Base-by-base conservation (phyloP, 2,888 invertebrate genomes). In the Mactromeris polynyma region DNA sequence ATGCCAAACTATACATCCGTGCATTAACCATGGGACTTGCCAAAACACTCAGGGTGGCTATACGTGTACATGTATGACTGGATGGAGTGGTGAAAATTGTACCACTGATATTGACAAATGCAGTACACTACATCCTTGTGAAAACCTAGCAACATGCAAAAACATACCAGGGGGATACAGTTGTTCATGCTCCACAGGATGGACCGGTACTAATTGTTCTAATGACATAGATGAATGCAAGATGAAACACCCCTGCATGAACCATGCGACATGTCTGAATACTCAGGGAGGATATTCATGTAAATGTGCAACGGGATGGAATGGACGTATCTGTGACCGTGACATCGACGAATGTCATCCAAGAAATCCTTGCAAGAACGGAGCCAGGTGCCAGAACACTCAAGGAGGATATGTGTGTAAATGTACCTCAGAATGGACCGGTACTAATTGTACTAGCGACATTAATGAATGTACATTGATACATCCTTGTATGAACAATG, bases 301-400 rank as follows among this genome's bases (percentile, higher is more conserved):
- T 64, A 64, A 7, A 1, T 64, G 58, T 26, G 26, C 58, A 3
- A 11, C 4, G 2, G 58, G 58, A 11, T 64, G 73, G 80, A 26
- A 4, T 11, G 58, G 58, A 7, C 1, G 1, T 26, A 73, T 36
- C 17, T 73, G 73, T 73, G 4, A 11, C 19, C 3, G 1, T 11
- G 73, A 73, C 17, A n/a, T 85, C 0, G 40, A 85, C 79, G 85
- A 85, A 69, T 85, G 85, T 42, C 17, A 19, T 36, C 0, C 46
- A 33, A 19, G 3, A 11, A 31, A 31, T 36, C 85, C 54, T 1
- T 85, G 85, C 31, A 17, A 31, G 40, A 31, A 81, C 11, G 38
- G 79, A 11, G 85, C 80, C 26, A 4, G 0, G 0, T 85, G 85
- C 38, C 17, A 3, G 21, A 85, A 85, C 26, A 7, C 19, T 0